Evolutionary conservation across 2,113 vertebrate genomes (phyloP).

Genomic region (Salvelinus namaycush): DNA sequence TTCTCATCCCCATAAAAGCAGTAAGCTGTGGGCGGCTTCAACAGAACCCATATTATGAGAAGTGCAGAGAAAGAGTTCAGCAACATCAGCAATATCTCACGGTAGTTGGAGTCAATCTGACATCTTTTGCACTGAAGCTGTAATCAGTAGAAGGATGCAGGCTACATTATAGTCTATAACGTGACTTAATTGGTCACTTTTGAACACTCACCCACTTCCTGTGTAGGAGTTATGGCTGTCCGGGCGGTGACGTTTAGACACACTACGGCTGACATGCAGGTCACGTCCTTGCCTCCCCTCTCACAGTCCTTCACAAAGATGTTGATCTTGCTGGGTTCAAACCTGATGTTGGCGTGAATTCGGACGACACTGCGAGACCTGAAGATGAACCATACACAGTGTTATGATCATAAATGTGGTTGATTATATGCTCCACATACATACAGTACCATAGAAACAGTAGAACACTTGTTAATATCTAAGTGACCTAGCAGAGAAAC

Average conservation of each 20-base stretch:
- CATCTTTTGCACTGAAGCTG: background rate
- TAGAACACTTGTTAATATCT: too few relatives aligned
- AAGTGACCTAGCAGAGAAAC: too few relatives aligned
- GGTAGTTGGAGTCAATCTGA: too few relatives aligned
- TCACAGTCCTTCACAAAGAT: constrained; percentile 90
- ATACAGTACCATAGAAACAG: too few relatives aligned
- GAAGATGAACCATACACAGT: constrained; percentile 9
- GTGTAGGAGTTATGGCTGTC: constrained; percentile 55
- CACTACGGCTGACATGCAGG: constrained; percentile 82
- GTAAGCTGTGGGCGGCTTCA: too few relatives aligned
- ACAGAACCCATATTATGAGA: too few relatives aligned
- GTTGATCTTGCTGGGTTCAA: constrained; percentile 91
- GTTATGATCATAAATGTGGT: too few relatives aligned
- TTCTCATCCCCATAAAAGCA: background rate
- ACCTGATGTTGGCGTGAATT: constrained; percentile 80
- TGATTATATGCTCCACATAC: too few relatives aligned
- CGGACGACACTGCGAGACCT: constrained; percentile 90
- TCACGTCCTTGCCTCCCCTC: constrained; percentile 83
- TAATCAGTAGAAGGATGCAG: background rate
- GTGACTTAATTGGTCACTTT: too few relatives aligned
- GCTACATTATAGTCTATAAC: too few relatives aligned
- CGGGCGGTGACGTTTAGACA: constrained; percentile 82
- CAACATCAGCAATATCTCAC: too few relatives aligned
- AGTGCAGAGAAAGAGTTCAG: background rate
- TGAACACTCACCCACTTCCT: constrained; percentile 70